Percentiles rank a stretch among this genome's conserved stretches.
Conservation (phyloP, 2,113 vertebrate species). For the Lepus timidus region DNA sequence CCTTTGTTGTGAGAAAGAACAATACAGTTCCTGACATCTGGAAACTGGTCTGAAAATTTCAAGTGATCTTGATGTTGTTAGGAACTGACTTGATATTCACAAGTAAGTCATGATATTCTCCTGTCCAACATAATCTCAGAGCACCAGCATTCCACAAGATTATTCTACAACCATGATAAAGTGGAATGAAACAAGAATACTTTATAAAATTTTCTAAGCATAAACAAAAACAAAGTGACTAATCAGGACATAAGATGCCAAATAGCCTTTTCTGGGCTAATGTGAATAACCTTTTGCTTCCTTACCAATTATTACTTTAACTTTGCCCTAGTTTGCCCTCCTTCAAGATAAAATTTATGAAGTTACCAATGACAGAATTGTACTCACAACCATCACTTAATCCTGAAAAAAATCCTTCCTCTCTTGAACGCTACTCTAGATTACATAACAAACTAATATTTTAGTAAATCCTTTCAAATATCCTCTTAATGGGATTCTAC, state of each 20-base stretch:
- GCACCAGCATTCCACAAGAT: background rate
- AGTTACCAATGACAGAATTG: background rate
- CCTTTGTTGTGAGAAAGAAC: slow-evolving; percentile 8
- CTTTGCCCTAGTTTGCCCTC: background rate
- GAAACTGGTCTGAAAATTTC: background rate
- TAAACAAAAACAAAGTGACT: background rate
- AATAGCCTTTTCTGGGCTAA: background rate
- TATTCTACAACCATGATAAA: background rate
- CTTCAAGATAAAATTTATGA: slow-evolving; percentile 22
- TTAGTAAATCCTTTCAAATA: background rate
- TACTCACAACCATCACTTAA: background rate
- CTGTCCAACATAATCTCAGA: slow-evolving; percentile 8
- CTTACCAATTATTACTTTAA: slow-evolving; percentile 4
- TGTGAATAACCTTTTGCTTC: background rate
- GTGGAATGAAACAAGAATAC: background rate
- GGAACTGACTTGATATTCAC: background rate
- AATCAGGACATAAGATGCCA: background rate
- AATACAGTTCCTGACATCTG: background rate
- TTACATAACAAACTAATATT: background rate
- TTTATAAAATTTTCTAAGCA: background rate
- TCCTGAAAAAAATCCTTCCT: background rate
- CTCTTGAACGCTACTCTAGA: background rate
- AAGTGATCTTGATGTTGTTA: background rate
- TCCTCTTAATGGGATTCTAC: background rate
- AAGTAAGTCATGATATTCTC: background rate